Conservation (phyloP, 2,113 vertebrate species). For the Hyaena hyaena region DNA sequence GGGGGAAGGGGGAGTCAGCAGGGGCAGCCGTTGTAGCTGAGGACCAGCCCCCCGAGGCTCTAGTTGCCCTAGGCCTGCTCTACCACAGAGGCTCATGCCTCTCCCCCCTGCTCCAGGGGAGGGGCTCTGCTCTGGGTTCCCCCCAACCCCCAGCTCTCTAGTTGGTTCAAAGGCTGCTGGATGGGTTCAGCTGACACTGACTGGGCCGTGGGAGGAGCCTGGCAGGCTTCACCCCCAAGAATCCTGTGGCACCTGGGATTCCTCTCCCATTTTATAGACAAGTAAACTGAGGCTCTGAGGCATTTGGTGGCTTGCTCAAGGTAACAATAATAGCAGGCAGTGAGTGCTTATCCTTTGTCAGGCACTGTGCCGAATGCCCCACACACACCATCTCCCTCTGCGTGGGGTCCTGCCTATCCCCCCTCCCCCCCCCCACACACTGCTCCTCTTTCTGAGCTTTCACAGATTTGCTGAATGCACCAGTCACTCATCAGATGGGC, state of each 20-base stretch:
- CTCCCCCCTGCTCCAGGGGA: background rate
- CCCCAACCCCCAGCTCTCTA: background rate
- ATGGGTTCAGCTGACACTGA: background rate
- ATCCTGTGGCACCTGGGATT: background rate
- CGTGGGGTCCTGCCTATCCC: background rate
- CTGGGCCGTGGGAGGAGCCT: background rate
- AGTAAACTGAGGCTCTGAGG: background rate
- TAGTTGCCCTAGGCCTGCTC: background rate
- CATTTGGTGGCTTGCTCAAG: background rate
- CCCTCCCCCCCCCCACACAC: fast-evolving
- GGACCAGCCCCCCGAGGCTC: background rate
- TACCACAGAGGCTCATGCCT: background rate
- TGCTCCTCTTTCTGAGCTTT: background rate
- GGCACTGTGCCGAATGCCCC: background rate
- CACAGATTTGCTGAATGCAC: background rate
- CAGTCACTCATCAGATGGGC: background rate
- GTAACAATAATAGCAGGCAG: background rate
- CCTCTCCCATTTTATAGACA: background rate
- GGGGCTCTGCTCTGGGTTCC: background rate
- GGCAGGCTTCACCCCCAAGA: background rate
- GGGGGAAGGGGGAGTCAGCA: too few species aligned
- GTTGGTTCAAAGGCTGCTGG: background rate
- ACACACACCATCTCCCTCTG: background rate
- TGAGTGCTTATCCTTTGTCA: background rate
- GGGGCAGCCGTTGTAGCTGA: background rate